Evolutionary conservation across 2,113 vertebrate species (phyloP), one percentile per base, ranked within the genome.

Genomic region (Sturnira hondurensis): DNA sequence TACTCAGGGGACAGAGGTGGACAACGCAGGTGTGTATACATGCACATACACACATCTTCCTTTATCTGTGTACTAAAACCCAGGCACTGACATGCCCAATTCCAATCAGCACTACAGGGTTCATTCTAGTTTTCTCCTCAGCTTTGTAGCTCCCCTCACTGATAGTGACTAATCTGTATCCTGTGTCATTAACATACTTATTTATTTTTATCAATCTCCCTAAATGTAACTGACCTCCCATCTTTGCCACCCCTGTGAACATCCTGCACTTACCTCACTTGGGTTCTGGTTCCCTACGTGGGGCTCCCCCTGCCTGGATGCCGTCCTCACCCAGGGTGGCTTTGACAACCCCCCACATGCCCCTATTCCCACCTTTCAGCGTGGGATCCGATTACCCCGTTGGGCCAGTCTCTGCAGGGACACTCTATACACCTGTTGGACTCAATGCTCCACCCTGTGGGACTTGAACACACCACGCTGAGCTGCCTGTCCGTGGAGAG

Each of bases 281-380:
- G 12, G 54, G 14, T 33, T 76, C 31, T n/a, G 17, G 63, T 7
- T 84, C 28, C 31, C 1, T 2, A 28, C 20, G 10, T 5, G 26
- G 12, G 36, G 82, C 68, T 0, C 5, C 56, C 56, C 14, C 3
- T 13, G 24, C 4, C 1, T 0, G 2, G 45, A 24, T 0, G 0
- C 19, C 2, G 4, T 80, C 15, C 12, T 83, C 12, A 10, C 7
- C 38, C 45, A 31, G 9, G 0, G 1, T 70, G 67, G 47, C 38
- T 52, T 61, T 36, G 9, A 45, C 22, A 54, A 26, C 4, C n/a
- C 22, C 52, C 2, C 13, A 38, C 20, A 11, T 20, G 3, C n/a
- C 20, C 50, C n/a, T 13, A 15, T 38, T 14, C 20, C 52, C 12
- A 24, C 33, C 13, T 47, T 50, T 33, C 45, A 5, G 36, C 65